Base-by-base conservation (phyloP, 2,888 invertebrate genomes). In the Reticulitermes lucifugus region DNA sequence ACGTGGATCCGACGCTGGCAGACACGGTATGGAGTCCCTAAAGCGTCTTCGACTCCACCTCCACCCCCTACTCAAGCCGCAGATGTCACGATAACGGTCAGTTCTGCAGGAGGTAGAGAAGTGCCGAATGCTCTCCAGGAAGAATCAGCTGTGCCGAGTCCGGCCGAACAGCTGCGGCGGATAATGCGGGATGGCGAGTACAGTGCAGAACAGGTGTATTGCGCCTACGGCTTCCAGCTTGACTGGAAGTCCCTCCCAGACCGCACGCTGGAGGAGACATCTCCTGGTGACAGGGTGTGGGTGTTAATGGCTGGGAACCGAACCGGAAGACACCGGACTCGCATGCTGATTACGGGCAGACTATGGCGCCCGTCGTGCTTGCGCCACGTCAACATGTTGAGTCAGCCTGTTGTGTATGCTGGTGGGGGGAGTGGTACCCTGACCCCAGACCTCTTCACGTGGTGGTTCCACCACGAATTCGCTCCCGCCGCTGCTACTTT, bases 401-500 rank as follows among this genome's bases (percentile, higher is more conserved):
- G 90, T 81, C 92, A 92, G 86, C 92, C 92, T 10, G 92, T 92
- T 6, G 90, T 92, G 21, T 92, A 92, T 87, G 92, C 92, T 0
- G 91, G 92, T 0, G 92, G 91, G 9, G 92, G 91, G 25, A 90
- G 90, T 43, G 92, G 91, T 10, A 89, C 89, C 2, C 88, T 91
- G 3, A 91, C 91, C 0, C 89, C 90, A 2, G 91, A 91, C 83
- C 89, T 92, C 14, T 92, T 92, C 85, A 89, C 90, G 10, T 92
- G 92, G 92, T 92, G 92, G 92, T 91, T 92, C 83, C 91, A 90
- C 83, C 89, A 90, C n/a, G 92, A 92, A 87, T 92, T 92, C 86
- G 91, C 90, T 0, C 90, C 91, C 0, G 91, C 91, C 0, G 91
- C 91, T 0, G 88, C 91, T 87, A 90, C 91, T 18, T 89, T 92